Evolutionary conservation across 2,797 vertebrate species (phyloP), one percentile per base, ranked within the genome.

Genomic region (Cirrhinus molitorella): DNA sequence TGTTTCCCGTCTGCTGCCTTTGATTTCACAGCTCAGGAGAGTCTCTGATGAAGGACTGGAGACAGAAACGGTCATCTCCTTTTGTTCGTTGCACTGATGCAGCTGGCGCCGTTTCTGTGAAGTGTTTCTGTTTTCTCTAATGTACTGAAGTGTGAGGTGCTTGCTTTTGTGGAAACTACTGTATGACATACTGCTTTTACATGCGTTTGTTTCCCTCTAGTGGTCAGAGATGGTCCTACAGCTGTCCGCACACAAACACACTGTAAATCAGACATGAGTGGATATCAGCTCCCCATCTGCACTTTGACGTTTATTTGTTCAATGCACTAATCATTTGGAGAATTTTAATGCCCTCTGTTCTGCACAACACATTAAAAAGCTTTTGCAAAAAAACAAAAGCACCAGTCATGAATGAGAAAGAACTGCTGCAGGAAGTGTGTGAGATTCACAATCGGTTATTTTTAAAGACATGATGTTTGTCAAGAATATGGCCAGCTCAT

Each of bases 191-290:
- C 51, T 61, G 51, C n/a, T 23, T 28, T 21, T 34, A 34, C 81
- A 66, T 19, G 28, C 51, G 43, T 57, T 28, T 66, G 19, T 49
- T 65, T 19, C 43, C 85, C 49, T 80, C 87, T 88, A 25, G 83
- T 88, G 87, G 72, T 31, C 57, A 77, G 34, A 83, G 16, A 6
- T 31, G 17, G 21, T 5, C 47, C 19, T 40, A 13, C 17, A 77
- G 17, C 13, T 6, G 2, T 74, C 21, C 25, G 19, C 53, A 37
- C 13, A 23, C n/a, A 71, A 16, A 19, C 49, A 43, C 25, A 49
- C n/a, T 13, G 55, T 61, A 45, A 4, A 23, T 34, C 47, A 61
- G 0, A 61, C 57, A 16, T 61, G 25, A 25, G 57, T 23, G 14
- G 53, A 59, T 13, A 34, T 73, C 31, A 57, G 55, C 53, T 74